phyloP scores from a whole-genome alignment of 1,140 invertebrate species.

The Rhopalosiphum padi region DNA sequence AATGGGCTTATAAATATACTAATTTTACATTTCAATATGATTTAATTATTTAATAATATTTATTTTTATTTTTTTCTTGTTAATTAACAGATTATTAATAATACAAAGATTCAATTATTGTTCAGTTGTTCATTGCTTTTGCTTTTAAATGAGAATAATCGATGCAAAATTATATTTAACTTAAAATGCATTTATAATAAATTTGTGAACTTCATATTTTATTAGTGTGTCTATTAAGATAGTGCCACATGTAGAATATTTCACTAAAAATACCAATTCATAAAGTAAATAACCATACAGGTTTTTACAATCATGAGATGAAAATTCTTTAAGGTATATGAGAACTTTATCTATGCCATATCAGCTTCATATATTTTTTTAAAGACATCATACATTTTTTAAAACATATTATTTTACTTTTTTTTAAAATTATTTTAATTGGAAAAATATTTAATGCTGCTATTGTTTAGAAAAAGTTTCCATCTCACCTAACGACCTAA shows the following conservation, averaged over 20 bases:
- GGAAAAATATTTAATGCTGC: background rate
- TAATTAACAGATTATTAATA: background rate
- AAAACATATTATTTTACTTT: background rate
- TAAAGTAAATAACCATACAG: no score
- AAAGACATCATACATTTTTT: background rate
- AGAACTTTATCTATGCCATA: background rate
- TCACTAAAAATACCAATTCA: background rate
- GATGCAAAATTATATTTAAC: conserved; percentile 14
- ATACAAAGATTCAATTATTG: background rate
- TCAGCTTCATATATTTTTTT: background rate
- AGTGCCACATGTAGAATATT: background rate
- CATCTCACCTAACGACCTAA: no score
- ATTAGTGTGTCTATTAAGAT: background rate
- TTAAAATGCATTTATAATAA: background rate
- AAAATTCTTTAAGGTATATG: background rate
- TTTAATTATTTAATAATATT: background rate
- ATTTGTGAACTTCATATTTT: background rate
- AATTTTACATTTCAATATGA: background rate
- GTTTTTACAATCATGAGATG: background rate
- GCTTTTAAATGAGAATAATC: background rate
- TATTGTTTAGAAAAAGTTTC: background rate
- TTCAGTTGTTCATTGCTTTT: conserved; percentile 40
- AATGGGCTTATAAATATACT: background rate
- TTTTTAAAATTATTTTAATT: background rate
- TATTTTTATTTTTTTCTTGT: background rate